These are phyloP conservation scores for Ophiodon elongatus DNA, from an alignment of 2,113 vertebrate genomes.

Conservation along the genomic window DNA sequence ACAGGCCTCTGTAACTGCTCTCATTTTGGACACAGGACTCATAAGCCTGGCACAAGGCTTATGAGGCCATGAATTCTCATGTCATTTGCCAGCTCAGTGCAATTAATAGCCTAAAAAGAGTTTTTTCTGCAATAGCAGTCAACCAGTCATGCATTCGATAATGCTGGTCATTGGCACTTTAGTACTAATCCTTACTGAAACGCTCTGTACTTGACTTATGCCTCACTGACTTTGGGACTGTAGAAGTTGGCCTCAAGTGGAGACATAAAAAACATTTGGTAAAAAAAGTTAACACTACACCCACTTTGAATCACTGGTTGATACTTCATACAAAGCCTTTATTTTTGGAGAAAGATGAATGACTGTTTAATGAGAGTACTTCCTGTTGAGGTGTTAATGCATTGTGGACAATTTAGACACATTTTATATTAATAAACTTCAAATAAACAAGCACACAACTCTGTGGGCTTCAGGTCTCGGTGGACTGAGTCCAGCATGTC, in stretches of 20 bases:
- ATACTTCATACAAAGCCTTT: constrained; percentile 7
- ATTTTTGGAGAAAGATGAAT: constrained; percentile 7
- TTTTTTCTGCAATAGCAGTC: constrained; percentile 44
- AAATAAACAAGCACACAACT: background rate
- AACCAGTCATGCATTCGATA: constrained; percentile 40
- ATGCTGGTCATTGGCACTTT: constrained; percentile 28
- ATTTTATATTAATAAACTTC: background rate
- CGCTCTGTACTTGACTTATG: constrained; percentile 42
- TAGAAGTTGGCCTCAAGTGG: constrained; percentile 29
- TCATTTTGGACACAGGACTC: constrained; percentile 60
- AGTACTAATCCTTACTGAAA: constrained; percentile 49
- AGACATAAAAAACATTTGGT: constrained; percentile 57
- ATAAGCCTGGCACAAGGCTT: constrained; percentile 31
- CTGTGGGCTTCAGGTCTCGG: background rate
- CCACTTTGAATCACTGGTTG: constrained; percentile 42
- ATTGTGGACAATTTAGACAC: constrained; percentile 2
- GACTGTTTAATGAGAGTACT: background rate
- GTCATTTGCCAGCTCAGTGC: constrained; percentile 24
- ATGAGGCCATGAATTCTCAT: constrained; percentile 27
- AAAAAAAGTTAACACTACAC: constrained; percentile 33
- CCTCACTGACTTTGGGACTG: constrained; percentile 30
- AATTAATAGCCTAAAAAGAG: constrained; percentile 37
- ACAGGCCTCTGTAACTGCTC: constrained; percentile 48
- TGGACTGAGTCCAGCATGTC: background rate
- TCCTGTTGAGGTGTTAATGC: constrained; percentile 17